Evolutionary conservation across 1,140 invertebrate species (phyloP), one percentile per base, ranked within the genome.

Genomic region (Microplitis demolitor): DNA sequence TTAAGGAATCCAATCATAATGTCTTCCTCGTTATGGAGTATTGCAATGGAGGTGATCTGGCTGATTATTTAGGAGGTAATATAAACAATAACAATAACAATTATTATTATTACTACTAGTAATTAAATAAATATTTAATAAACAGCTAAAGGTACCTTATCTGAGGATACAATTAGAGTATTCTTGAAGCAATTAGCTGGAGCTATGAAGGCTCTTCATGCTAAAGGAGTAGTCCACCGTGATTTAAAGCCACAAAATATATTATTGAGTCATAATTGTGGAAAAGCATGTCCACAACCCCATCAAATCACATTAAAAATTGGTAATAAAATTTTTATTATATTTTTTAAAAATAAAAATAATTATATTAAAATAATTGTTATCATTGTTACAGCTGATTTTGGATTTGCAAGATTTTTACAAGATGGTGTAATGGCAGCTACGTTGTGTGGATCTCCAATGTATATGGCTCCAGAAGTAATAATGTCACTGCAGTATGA

Each of bases 381-480:
- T 50, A 31, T 73, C 71, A 67, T 72, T 71, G 74, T 90, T 90
- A 76, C 86, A 96, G 97, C 98, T 80, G 98, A 99, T 89, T 99
- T 99, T 91, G 98, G 98, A 16, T 99, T 99, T 89, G 98, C 98
- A 35, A 90, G 98, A 82, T 99, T 99, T 87, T 88, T 99, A 5
- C 93, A 97, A 87, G 98, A 99, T 86, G 98, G 98, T 62, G 97
- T 98, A 14, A 99, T 99, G 98, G 98, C 98, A 60, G 98, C 97
- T 61, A 99, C 98, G 45, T 88, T 99, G 3, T 99, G 98, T 87
- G 98, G 98, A 16, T 99, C 98, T 45, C 98, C 98, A 3, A 99
- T 99, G 98, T 99, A 99, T 82, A 99, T 99, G 98, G 97, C 97
- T 37, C 97, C 98, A 1, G 98, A 99, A 91, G 98, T 99, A 45